A percentile compares a stretch with the other conserved stretches of the same genome.
phyloP scores from a whole-genome alignment of 2,113 vertebrate genomes.

The Erinaceus europaeus region DNA sequence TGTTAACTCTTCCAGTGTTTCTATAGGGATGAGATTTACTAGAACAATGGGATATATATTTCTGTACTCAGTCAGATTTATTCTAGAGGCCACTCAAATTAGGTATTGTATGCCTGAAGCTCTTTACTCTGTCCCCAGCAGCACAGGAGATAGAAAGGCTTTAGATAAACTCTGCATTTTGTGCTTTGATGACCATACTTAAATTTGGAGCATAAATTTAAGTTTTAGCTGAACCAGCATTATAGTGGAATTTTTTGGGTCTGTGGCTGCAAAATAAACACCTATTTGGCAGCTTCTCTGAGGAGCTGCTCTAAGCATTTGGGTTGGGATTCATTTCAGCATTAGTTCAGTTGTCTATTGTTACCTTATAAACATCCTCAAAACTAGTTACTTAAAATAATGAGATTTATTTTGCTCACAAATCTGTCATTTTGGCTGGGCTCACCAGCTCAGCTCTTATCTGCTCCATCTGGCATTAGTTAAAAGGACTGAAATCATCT shows the following conservation, averaged over 20 bases:
- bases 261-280: not conserved
- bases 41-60: too few species aligned
- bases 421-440: constrained; percentile 31
- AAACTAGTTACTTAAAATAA: constrained; percentile 31
- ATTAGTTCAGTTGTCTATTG: not conserved
- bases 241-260: not conserved
- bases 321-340: not conserved
- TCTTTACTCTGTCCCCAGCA: too few species aligned
- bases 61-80: too few species aligned
- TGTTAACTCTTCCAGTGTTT: too few species aligned
- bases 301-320: not conserved
- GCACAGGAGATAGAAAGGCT: not conserved
- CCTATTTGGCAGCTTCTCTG: not conserved
- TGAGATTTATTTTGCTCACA: constrained; percentile 27
- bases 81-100: too few species aligned
- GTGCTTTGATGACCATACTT: not conserved
- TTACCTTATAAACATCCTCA: not conserved
- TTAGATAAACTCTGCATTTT: not conserved
- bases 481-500: not conserved
- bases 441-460: not conserved
- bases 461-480: not conserved
- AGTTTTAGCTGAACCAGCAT: not conserved
- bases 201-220: not conserved
- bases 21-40: too few species aligned
- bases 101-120: too few species aligned